These are phyloP conservation scores for Eupleurogrammus muticus DNA, from an alignment of 2,797 vertebrate genomes.

Conservation along the genomic window DNA sequence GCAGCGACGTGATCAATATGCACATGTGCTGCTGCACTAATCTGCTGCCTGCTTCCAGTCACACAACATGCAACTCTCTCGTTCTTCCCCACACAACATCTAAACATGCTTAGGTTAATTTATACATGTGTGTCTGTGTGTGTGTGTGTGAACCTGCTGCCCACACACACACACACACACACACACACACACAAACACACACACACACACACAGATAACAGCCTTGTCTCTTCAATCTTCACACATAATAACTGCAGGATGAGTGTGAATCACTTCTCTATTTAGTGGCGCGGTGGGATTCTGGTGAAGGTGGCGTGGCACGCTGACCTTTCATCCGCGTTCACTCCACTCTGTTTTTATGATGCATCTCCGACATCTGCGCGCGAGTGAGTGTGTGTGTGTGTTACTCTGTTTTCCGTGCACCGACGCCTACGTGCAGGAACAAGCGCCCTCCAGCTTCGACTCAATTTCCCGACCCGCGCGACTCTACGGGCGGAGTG, in stretches of 20 bases:
- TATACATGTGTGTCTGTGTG: neutral
- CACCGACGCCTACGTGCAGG: slow-evolving; percentile 1
- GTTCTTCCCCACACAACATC: slow-evolving; percentile 26
- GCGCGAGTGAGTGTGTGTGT: slow-evolving; percentile 29
- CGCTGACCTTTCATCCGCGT: slow-evolving; percentile 66
- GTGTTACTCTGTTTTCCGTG: slow-evolving; percentile 18
- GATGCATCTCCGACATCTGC: slow-evolving; percentile 37
- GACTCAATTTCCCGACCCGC: neutral
- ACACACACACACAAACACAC: no score
- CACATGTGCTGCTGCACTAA: slow-evolving; percentile 22
- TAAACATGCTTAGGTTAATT: slow-evolving; percentile 4
- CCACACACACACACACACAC: neutral
- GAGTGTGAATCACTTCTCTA: slow-evolving; percentile 47
- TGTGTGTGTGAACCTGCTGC: neutral
- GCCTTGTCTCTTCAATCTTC: slow-evolving; percentile 25
- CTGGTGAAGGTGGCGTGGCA: slow-evolving; percentile 30
- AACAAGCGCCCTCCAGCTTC: neutral
- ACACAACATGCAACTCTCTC: slow-evolving; percentile 15
- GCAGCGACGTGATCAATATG: slow-evolving; percentile 37
- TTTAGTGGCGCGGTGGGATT: slow-evolving; percentile 46
- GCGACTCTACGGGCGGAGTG: neutral
- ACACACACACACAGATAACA: slow-evolving; percentile 21
- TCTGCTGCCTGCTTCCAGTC: slow-evolving; percentile 21
- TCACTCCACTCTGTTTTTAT: slow-evolving; percentile 41
- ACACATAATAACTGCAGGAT: slow-evolving; percentile 44